These are phyloP conservation scores for Polydesmus complanatus DNA, from an alignment of 2,888 invertebrate genomes.

Conservation along the genomic window DNA sequence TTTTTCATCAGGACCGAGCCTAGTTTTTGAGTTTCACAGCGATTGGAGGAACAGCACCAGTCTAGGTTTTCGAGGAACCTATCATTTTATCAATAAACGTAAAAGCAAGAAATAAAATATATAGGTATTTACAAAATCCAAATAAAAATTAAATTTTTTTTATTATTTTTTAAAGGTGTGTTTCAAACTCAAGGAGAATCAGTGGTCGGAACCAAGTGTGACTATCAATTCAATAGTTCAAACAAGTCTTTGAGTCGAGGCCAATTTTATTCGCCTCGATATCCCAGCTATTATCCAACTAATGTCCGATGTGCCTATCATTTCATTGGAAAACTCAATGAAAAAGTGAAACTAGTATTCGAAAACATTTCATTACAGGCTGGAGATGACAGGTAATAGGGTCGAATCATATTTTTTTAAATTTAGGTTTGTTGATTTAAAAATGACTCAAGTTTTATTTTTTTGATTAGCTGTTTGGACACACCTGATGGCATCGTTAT, in stretches of 20 bases:
- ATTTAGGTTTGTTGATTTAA: conserved; percentile 7
- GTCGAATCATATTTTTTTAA: not conserved
- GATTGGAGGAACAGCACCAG: conserved; percentile 36
- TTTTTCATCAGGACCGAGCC: conserved; percentile 57
- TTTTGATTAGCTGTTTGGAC: conserved; percentile 56
- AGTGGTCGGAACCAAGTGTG: conserved; percentile 63
- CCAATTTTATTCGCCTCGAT: conserved; percentile 78
- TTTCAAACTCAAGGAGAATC: conserved; percentile 68
- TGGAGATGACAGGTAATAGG: conserved; percentile 55
- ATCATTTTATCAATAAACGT: conserved; percentile 63
- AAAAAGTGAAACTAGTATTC: conserved; percentile 65
- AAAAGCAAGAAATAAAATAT: too few relatives aligned
- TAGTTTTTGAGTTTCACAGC: conserved; percentile 60
- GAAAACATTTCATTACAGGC: conserved; percentile 64
- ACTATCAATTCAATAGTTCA: conserved; percentile 67
- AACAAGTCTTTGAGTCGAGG: conserved; percentile 55
- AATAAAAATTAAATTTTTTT: conserved; percentile 1
- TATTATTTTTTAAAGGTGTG: conserved; percentile 45
- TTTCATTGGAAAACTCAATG: conserved; percentile 55
- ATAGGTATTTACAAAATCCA: too few relatives aligned
- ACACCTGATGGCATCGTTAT: conserved; percentile 71
- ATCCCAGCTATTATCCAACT: conserved; percentile 89
- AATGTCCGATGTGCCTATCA: conserved; percentile 78
- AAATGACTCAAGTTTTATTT: conserved; percentile 16
- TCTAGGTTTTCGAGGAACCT: conserved; percentile 59